These are phyloP conservation scores for Theristus sp. DNA, from an alignment of 2,888 invertebrate species.

Conservation along the genomic window DNA sequence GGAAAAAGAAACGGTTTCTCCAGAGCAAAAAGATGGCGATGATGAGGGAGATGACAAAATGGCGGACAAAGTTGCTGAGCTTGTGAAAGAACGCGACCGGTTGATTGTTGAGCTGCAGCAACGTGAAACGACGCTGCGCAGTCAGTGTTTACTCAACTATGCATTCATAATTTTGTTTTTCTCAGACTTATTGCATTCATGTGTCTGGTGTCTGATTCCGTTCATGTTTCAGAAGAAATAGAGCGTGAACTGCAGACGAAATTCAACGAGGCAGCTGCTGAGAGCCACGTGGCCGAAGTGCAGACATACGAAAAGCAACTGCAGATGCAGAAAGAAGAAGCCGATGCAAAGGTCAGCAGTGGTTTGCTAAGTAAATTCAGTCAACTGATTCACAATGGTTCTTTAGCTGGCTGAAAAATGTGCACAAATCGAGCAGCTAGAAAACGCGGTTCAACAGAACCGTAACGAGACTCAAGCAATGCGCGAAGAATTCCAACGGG, in stretches of 20 bases:
- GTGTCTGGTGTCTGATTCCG: neutral
- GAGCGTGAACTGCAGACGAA: neutral
- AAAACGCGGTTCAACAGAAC: no score
- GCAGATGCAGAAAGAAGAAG: conserved; percentile 3
- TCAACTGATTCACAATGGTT: neutral
- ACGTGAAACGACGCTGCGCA: no score
- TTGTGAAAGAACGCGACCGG: neutral
- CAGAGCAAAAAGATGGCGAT: no score
- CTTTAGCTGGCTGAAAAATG: conserved; percentile 10
- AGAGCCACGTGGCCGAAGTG: conserved; percentile 4
- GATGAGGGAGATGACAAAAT: no score
- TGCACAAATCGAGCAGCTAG: conserved; percentile 5
- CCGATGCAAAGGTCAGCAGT: conserved; percentile 2
- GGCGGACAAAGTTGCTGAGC: no score
- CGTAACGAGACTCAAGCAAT: no score
- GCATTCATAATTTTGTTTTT: neutral
- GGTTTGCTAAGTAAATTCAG: neutral
- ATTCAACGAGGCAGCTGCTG: conserved; percentile 3
- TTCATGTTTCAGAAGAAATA: neutral
- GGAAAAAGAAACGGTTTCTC: no score
- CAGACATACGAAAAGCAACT: conserved; percentile 2
- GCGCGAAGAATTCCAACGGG: no score
- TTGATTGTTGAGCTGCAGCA: neutral
- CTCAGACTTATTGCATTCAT: neutral
- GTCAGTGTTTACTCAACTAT: no score